A percentile compares a stretch with the other conserved stretches of the same genome.
Conservation (phyloP, 2,113 vertebrate species). For the Eulemur rufifrons region DNA sequence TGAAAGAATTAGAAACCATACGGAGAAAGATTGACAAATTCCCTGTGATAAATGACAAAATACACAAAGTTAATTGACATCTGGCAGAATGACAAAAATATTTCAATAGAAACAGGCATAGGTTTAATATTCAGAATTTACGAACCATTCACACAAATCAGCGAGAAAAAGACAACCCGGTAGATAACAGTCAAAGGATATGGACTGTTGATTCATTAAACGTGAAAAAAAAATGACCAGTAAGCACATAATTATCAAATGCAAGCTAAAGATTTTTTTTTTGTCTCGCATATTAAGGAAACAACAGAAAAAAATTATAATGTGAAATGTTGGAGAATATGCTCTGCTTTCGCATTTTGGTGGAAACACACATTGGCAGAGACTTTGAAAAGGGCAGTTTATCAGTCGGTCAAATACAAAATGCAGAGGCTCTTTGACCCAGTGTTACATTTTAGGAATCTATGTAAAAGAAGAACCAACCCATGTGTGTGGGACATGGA, state of each 20-base stretch:
- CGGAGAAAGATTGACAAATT: not conserved
- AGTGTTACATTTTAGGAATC: not conserved
- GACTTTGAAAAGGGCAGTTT: not conserved
- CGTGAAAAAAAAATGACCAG: not conserved
- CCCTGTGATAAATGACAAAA: not conserved
- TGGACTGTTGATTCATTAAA: not conserved
- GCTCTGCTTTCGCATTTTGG: not conserved
- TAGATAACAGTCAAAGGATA: not conserved
- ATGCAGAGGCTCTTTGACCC: not conserved
- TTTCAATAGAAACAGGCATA: not conserved
- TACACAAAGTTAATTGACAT: not conserved
- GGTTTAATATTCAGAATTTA: not conserved
- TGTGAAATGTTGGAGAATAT: not conserved
- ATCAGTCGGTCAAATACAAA: not conserved
- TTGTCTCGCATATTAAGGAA: not conserved
- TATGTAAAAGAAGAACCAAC: not conserved
- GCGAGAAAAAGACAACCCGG: not conserved
- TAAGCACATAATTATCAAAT: not conserved
- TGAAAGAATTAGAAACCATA: not conserved
- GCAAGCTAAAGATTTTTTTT: not conserved
- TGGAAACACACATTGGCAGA: not conserved
- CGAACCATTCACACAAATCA: not conserved
- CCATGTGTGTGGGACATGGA: rapidly evolving
- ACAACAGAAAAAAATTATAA: not conserved
- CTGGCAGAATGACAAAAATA: not conserved